Base-by-base conservation (phyloP, 30 jellyfish, hydroid and myxozoan species). In the Morbakka virulenta region DNA sequence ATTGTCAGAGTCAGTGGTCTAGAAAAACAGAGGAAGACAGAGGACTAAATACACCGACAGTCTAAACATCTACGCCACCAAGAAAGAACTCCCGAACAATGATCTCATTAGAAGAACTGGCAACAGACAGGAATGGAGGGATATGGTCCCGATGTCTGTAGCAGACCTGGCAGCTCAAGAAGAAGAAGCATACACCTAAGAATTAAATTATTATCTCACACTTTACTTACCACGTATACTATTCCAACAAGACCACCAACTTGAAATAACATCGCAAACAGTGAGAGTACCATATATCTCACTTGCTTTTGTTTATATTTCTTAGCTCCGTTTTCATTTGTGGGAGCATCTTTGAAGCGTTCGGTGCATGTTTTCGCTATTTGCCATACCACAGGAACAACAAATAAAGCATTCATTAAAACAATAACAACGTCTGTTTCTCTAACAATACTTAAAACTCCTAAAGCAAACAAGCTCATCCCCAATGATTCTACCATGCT, bases 231-330 rank as follows among this genome's bases (percentile, higher is more conserved):
- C 89, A 82, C 22, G 77, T 26, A 89, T 2, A 89, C 81, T 64
- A 89, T 89, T 0, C 97, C 97, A 21, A 51, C 80, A 2, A 89
- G 80, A 11, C 97, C 97, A 1, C 97, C 97, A 50, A 78, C 69
- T 70, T 80, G 95, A 65, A 89, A 67, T 27, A 89, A 32, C 34
- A 89, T 73, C 13, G 97, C 97, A 51, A 89, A 74, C 33, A 83
- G 74, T 4, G 95, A 83, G 64, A 89, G 52, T 12, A 70, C 32
- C 84, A 89, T 77, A 50, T 83, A 70, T 26, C 87, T 91, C 2
- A 78, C 49, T 35, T 79, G 95, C 69, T 51, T 69, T 25, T 67
- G 80, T 1, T 72, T 80, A 36, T 94, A 67, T 36, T 83, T 89
- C 34, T 65, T 64, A 50, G 28, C 27, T 64, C 77, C 61, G 13